These are phyloP conservation scores for Coelinius sp. DNA, from an alignment of 2,888 invertebrate species.

Conservation along the genomic window DNA sequence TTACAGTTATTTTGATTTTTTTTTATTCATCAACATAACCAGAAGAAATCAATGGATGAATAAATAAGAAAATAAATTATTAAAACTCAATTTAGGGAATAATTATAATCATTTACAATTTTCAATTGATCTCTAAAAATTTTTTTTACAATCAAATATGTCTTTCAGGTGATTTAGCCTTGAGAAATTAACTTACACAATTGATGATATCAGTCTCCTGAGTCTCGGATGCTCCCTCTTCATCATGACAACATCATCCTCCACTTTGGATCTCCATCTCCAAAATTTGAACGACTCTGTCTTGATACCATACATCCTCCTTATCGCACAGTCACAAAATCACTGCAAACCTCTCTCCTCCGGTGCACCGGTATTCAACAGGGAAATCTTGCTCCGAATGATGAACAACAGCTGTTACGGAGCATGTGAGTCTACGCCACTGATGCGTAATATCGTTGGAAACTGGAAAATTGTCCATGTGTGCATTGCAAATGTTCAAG, in stretches of 20 bases:
- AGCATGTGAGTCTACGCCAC: background rate
- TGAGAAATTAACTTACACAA: constrained; percentile 38
- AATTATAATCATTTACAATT: too few species aligned
- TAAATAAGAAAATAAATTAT: too few species aligned
- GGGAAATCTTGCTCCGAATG: background rate
- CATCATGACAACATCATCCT: background rate
- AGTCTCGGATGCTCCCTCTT: constrained; percentile 44
- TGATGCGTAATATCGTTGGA: background rate
- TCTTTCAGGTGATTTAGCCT: too few species aligned
- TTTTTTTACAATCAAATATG: too few species aligned
- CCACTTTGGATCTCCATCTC: background rate
- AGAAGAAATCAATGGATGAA: too few species aligned
- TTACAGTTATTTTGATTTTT: background rate
- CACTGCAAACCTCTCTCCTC: constrained; percentile 29
- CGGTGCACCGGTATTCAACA: background rate
- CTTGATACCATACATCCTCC: constrained; percentile 14
- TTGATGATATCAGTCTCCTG: constrained; percentile 43
- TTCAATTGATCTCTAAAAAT: too few species aligned
- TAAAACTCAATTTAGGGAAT: too few species aligned
- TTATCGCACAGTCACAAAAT: constrained; percentile 36
- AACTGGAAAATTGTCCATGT: background rate
- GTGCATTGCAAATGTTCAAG: background rate
- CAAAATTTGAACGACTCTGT: constrained; percentile 42
- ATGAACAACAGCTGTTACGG: constrained; percentile 13
- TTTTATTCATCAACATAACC: too few species aligned